phyloP scores from a whole-genome alignment of 2,888 invertebrate species.

The Mylabris sibirica region DNA sequence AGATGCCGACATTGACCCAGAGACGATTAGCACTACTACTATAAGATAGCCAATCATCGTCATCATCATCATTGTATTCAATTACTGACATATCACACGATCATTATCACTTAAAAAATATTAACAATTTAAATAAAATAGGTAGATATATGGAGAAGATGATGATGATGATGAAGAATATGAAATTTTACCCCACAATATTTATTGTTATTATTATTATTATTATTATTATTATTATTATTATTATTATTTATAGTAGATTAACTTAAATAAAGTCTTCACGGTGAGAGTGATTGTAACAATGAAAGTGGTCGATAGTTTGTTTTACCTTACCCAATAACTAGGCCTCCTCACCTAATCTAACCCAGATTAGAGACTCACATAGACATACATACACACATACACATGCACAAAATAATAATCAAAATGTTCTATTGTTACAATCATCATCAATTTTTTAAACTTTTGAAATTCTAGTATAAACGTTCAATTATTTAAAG shows the following conservation, averaged over 20 bases:
- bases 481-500: constrained; percentile 12
- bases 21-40: constrained; percentile 48
- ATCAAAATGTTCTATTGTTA: neutral
- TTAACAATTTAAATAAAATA: no score
- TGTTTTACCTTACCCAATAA: constrained; percentile 33
- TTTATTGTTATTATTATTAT: no score
- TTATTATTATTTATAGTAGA: neutral
- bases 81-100: constrained; percentile 48
- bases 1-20: constrained; percentile 52
- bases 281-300: constrained; percentile 57
- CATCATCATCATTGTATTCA: no score
- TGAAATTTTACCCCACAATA: constrained; percentile 37
- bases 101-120: no score
- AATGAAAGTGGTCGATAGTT: constrained; percentile 55
- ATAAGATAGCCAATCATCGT: constrained; percentile 51
- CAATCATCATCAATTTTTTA: constrained; percentile 15
- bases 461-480: constrained; percentile 16
- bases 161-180: constrained; percentile 24
- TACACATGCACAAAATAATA: no score
- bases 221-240: neutral
- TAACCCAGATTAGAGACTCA: constrained; percentile 43
- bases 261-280: constrained; percentile 26
- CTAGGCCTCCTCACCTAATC: constrained; percentile 49
- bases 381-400: constrained; percentile 16
- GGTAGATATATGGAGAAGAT: no score